phyloP scores from a whole-genome alignment of 2,113 vertebrate genomes.

The Dicrurus megarhynchus region DNA sequence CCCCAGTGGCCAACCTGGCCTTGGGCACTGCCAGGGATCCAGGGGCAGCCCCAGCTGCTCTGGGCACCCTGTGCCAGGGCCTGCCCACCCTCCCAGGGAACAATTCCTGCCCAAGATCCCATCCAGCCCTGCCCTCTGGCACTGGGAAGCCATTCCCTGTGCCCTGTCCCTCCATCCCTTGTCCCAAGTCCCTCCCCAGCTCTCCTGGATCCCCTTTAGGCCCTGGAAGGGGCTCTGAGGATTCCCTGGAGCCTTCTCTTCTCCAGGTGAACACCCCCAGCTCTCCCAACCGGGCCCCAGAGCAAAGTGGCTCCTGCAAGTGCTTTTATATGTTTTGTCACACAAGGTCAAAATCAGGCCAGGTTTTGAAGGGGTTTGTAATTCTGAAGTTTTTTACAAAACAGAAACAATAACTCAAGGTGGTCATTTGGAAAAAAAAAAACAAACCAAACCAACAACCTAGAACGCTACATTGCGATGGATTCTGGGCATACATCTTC shows the following conservation, averaged over 20 bases:
- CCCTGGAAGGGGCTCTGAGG: not conserved
- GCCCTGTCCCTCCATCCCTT: rapidly evolving
- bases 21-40: not conserved
- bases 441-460: rapidly evolving
- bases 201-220: not conserved
- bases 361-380: not conserved
- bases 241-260: not conserved
- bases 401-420: not conserved
- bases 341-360: not conserved
- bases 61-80: not conserved
- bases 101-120: not conserved
- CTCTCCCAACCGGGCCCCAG: not conserved
- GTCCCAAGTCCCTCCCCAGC: not conserved
- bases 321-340: not conserved
- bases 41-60: not conserved
- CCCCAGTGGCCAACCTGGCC: not conserved
- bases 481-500: not conserved
- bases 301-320: not conserved
- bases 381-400: not conserved
- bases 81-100: not conserved
- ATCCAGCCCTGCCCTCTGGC: not conserved
- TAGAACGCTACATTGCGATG: not conserved
- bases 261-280: not conserved
- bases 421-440: not conserved
- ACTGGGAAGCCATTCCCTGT: not conserved